Base-by-base conservation (phyloP, 2,888 invertebrate genomes). In the Pristionchus exspectatus region DNA sequence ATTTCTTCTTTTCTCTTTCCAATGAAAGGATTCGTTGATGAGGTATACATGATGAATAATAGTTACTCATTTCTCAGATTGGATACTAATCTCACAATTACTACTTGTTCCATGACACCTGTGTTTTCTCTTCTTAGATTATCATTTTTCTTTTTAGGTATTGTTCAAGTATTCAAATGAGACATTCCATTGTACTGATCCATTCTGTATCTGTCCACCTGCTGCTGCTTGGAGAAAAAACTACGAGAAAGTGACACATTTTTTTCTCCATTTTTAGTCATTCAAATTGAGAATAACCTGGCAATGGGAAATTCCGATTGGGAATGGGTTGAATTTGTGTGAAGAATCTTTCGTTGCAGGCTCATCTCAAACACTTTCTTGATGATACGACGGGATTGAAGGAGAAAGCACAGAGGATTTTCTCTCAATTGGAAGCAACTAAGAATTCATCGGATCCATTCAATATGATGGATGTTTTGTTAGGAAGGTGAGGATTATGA, bases 1-100 rank as follows among this genome's bases (percentile, higher is more conserved):
- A 95, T 97, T 5, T 97, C 97, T 94, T 96, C 97, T 0, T 96
- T 97, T 91, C 95, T 97, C 72, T 93, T 88, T 38, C 88, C 88
- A 16, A 18, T 87, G 44, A 50, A 56, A 18, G 50, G 24, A 38
- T 18, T 59, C 21, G 85, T 85, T 5, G 59, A 56, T 63, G 33
- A 85, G 85, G 85, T 59, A 16, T 38, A 50, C 7, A 50, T 12
- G 44, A 50, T 50, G 4, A 9, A 44, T 44, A 44, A 44, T 38
- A 77, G 77, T 77, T 44, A 38, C 7, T 59, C 59, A 59, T 59
- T 16, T 21, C 2, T 59, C 16, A 21, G 59, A 21, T 59, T 59
- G 59, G 12, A 16, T 59, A 21, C 66, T n/a, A 2, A n/a, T n/a
- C 66, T n/a, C 10, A n/a, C 66, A 5, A 81, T 44, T 81, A 81